Conservation (phyloP, 2,797 vertebrate genomes). For the Typhlichthys subterraneus region DNA sequence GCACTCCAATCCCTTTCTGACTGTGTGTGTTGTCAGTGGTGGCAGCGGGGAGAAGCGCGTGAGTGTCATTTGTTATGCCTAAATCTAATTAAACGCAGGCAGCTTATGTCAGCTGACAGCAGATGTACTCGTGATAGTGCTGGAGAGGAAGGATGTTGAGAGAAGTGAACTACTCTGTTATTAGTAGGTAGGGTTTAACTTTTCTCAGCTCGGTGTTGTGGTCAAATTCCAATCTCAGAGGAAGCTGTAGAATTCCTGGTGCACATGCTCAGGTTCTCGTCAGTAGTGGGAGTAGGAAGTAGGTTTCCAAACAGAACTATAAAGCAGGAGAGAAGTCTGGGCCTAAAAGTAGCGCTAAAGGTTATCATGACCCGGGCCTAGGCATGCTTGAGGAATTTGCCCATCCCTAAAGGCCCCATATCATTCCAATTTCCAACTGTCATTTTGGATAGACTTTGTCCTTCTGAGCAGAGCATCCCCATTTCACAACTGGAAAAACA, state of each 20-base stretch:
- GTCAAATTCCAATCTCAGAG: constrained; percentile 59
- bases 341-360: constrained; percentile 22
- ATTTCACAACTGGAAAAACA: too few species aligned
- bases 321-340: constrained; percentile 38
- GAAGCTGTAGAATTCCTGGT: constrained; percentile 60
- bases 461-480: too few species aligned
- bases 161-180: constrained; percentile 26
- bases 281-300: constrained; percentile 50
- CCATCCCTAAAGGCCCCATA: too few species aligned
- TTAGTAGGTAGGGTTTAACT: constrained; percentile 17
- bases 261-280: constrained; percentile 53
- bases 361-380: constrained; percentile 41
- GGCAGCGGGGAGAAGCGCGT: constrained; percentile 49
- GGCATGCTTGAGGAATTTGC: constrained; percentile 15
- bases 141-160: constrained; percentile 14
- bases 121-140: constrained; percentile 13
- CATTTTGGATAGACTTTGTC: too few species aligned
- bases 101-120: constrained; percentile 60
- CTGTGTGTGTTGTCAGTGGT: constrained; percentile 23
- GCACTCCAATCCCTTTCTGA: constrained; percentile 2
- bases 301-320: constrained; percentile 20
- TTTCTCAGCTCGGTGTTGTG: constrained; percentile 27
- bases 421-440: too few species aligned
- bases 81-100: constrained; percentile 53
- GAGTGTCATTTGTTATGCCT: constrained; percentile 46